These are phyloP conservation scores for Phataginus tricuspis DNA, from an alignment of 2,797 vertebrate genomes.

Conservation along the genomic window DNA sequence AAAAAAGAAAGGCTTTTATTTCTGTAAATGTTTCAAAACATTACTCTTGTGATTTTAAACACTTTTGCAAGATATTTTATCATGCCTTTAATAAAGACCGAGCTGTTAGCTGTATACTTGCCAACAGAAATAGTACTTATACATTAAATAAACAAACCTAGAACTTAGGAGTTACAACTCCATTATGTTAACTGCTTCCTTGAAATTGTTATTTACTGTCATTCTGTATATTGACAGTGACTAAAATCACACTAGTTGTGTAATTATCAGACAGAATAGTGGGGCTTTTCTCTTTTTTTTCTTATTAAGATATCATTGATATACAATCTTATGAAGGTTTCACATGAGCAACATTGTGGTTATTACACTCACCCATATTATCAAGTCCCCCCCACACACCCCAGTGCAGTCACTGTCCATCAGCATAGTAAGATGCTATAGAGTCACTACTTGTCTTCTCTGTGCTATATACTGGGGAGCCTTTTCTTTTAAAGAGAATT, in stretches of 20 bases:
- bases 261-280: slow-evolving; percentile 62
- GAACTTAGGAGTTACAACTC: slow-evolving; percentile 63
- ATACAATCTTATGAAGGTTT: no score
- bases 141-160: slow-evolving; percentile 69
- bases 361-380: no score
- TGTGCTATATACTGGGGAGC: not conserved
- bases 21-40: slow-evolving; percentile 44
- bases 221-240: slow-evolving; percentile 79
- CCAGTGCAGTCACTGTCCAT: no score
- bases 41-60: slow-evolving; percentile 65
- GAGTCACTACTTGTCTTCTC: no score
- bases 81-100: slow-evolving; percentile 65
- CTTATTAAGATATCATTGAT: no score
- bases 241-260: slow-evolving; percentile 62
- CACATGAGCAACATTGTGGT: no score
- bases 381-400: no score
- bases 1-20: slow-evolving; percentile 13
- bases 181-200: slow-evolving; percentile 79
- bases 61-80: slow-evolving; percentile 76
- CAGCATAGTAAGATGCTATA: no score
- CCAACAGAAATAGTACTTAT: slow-evolving; percentile 68
- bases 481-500: slow-evolving; percentile 79
- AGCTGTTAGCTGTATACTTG: slow-evolving; percentile 72
- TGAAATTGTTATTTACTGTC: slow-evolving; percentile 75
- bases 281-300: slow-evolving; percentile 62